Percentiles rank a stretch among this genome's conserved stretches.
These are phyloP conservation scores for Cavia aperea DNA, from an alignment of 2,113 vertebrate genomes.

Conservation along the genomic window DNA sequence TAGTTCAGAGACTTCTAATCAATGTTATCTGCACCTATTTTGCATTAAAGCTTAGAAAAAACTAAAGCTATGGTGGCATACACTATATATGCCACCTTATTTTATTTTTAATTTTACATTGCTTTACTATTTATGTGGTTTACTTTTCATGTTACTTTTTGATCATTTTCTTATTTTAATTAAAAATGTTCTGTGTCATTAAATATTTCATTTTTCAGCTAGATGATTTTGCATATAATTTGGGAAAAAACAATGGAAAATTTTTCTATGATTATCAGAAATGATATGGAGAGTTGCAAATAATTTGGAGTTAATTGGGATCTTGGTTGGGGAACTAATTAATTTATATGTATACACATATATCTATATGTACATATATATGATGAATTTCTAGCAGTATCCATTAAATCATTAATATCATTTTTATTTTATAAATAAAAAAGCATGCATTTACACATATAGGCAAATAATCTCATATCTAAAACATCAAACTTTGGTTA, in stretches of 20 bases:
- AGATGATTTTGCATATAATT: conserved; percentile 57
- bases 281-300: conserved; percentile 34
- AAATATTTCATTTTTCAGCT: conserved; percentile 57
- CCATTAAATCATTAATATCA: conserved; percentile 43
- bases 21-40: conserved; percentile 7
- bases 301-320: conserved; percentile 46
- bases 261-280: conserved; percentile 46
- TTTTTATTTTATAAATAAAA: neutral
- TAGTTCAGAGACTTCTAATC: neutral
- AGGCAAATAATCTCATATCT: neutral
- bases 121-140: conserved; percentile 37
- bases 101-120: neutral
- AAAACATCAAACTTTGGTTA: conserved; percentile 10
- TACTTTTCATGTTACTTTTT: conserved; percentile 60
- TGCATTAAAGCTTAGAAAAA: conserved; percentile 34
- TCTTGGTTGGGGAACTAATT: conserved; percentile 37
- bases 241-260: conserved; percentile 30
- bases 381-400: conserved; percentile 26
- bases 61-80: rapidly evolving
- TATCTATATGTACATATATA: neutral
- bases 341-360: conserved; percentile 15
- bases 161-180: conserved; percentile 55
- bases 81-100: neutral
- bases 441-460: neutral
- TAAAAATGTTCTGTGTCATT: conserved; percentile 59